Conservation (phyloP, 1,140 invertebrate genomes). For the Aphelinus atriplicis region DNA sequence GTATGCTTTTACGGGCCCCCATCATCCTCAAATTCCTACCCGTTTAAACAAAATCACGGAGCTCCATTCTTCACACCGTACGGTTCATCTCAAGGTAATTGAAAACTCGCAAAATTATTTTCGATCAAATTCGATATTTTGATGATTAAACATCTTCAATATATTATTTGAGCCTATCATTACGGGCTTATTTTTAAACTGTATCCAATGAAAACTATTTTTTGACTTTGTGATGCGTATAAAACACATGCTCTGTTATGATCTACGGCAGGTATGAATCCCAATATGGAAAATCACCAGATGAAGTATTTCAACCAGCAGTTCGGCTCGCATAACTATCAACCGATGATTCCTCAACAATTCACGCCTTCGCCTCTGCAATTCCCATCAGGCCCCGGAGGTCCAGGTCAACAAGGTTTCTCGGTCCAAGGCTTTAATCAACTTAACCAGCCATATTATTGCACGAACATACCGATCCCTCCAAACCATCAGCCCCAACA, state of each 20-base stretch:
- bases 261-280: neutral
- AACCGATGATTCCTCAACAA: neutral
- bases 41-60: neutral
- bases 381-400: neutral
- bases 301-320: conserved; percentile 7
- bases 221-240: neutral
- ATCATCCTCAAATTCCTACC: conserved; percentile 21
- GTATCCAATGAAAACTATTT: too few species aligned
- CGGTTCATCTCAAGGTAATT: conserved; percentile 12
- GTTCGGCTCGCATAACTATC: neutral
- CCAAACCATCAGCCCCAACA: neutral
- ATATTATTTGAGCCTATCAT: too few species aligned
- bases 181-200: too few species aligned
- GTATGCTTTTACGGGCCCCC: conserved; percentile 37
- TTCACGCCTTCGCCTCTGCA: neutral
- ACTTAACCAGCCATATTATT: conserved; percentile 13
- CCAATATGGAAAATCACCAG: neutral
- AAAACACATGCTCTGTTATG: neutral
- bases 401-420: neutral
- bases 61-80: conserved; percentile 16
- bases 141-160: too few species aligned
- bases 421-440: neutral
- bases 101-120: neutral
- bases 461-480: conserved; percentile 9
- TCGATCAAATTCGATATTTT: too few species aligned